Conservation (phyloP, 2,888 invertebrate genomes). For the Lasiommata megera region DNA sequence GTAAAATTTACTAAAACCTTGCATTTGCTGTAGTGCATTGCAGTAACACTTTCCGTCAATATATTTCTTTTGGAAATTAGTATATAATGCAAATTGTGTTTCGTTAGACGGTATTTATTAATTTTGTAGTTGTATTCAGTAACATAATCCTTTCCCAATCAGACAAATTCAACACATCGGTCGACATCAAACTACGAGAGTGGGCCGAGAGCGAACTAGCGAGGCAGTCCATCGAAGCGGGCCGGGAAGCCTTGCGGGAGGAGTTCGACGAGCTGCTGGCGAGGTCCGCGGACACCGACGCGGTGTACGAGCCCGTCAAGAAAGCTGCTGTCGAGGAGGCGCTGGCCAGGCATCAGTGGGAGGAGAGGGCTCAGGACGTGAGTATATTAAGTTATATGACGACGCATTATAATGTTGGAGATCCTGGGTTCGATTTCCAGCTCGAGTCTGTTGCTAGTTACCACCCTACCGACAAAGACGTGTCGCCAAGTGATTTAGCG, state of each 20-base stretch:
- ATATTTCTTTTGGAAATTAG: no score
- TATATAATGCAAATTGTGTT: no score
- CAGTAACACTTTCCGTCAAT: no score
- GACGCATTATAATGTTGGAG: no score
- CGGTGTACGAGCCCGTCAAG: slow-evolving; percentile 95
- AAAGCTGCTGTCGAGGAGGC: slow-evolving; percentile 93
- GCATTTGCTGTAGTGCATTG: no score
- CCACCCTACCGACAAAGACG: no score
- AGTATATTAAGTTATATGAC: neutral
- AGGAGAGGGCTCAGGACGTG: slow-evolving; percentile 86
- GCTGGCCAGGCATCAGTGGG: slow-evolving; percentile 94
- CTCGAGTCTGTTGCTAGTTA: no score
- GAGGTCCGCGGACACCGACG: slow-evolving; percentile 86
- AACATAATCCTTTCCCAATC: slow-evolving; percentile 2
- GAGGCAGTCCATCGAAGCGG: slow-evolving; percentile 79
- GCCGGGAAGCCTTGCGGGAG: slow-evolving; percentile 87
- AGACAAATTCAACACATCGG: slow-evolving; percentile 92
- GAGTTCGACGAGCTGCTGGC: slow-evolving; percentile 60
- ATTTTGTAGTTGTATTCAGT: no score
- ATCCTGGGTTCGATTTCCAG: no score
- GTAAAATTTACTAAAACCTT: no score
- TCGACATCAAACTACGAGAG: slow-evolving; percentile 96
- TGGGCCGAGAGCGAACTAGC: slow-evolving; percentile 98
- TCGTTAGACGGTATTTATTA: no score
- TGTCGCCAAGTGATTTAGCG: no score